Evolutionary conservation across 2,888 invertebrate genomes (phyloP), one percentile per base, ranked within the genome.

Genomic region (Hydraecia micacea): DNA sequence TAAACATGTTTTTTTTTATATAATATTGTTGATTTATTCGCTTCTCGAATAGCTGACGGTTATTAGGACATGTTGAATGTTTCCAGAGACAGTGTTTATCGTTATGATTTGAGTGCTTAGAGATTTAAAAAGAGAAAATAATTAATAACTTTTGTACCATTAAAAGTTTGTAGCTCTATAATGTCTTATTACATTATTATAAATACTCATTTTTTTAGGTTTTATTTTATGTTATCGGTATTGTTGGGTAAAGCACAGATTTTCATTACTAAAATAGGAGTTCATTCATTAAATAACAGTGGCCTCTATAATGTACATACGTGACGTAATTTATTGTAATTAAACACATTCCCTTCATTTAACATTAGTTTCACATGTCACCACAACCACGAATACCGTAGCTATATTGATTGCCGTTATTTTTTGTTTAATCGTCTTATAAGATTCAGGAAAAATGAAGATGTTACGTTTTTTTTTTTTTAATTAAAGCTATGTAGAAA

Each of bases 401-500:
- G 66, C 60, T 84, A 69, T 79, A 73, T 82, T 87, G 84, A 85
- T 84, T 86, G n/a, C 72, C 68, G 79, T 88, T 86, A 69, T 89
- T 72, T 79, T 86, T 81, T 81, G 85, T 82, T 79, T 75, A 76
- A 81, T 70, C 74, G 77, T 73, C 73, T 77, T 74, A 52, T 81
- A 75, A 75, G 74, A 76, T 76, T 66, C 66, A 75, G 78, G 79
- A 75, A 65, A 72, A 55, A 63, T 60, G 73, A 81, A 75, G 60
- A 75, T 60, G 78, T 85, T 82, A 85, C 68, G 73, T 89, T 83
- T 86, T 87, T 83, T 89, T 89, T 83, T 88, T 81, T 88, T 73
- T 79, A 15, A 62, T 71, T 89, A 89, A 89, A 89, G 80, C 73
- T 87, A 77, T 84, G 75, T 82, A 82, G 87, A 90, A 76, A 90